Evolutionary conservation across 2,113 vertebrate species (phyloP), one percentile per base, ranked within the genome.

Genomic region (Tauraco erythrolophus): DNA sequence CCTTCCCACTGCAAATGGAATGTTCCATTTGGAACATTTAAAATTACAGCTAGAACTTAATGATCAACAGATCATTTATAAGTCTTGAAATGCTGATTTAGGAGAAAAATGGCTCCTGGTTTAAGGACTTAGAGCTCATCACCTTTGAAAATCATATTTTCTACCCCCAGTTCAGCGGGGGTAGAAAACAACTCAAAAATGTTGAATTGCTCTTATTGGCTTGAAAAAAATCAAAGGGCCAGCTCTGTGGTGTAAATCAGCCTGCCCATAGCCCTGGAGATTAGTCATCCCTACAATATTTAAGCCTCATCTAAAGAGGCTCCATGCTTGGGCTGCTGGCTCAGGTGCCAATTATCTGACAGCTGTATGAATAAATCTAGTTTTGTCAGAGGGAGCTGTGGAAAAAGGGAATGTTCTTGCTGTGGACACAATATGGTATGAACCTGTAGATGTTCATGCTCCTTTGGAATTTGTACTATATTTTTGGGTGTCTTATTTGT

Each of bases 401-500:
- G 50, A 21, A 39, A 10, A 60, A 62, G 56, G 16, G 16, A 61
- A 10, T 4, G 9, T 9, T 79, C 43, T 46, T 41, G 58, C 79
- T 61, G 35, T 30, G 78, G 57, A 33, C 53, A n/a, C 16, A 41
- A 35, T 9, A 12, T 28, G 79, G 41, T 2, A 9, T 2, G 21
- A 24, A 64, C 24, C 27, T 72, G 25, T 27, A 46, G 22, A 66
- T 46, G 51, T 4, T 14, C 28, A 21, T 3, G 14, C 11, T 91
- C 31, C 31, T 54, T 61, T 66, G 15, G 57, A 71, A 50, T 45
- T 45, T 1, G 0, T 0, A 1, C 14, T 50, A 3, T 12, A 5
- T 18, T 22, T 41, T 58, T 21, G 11, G 4, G 12, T 3, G 10
- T 70, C 50, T 61, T 31, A 43, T 39, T 43, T 18, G 28, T n/a